Percentiles rank a stretch among this genome's conserved stretches.
phyloP scores from a whole-genome alignment of 2,113 vertebrate species.

The Campylorhamphus procurvoides region DNA sequence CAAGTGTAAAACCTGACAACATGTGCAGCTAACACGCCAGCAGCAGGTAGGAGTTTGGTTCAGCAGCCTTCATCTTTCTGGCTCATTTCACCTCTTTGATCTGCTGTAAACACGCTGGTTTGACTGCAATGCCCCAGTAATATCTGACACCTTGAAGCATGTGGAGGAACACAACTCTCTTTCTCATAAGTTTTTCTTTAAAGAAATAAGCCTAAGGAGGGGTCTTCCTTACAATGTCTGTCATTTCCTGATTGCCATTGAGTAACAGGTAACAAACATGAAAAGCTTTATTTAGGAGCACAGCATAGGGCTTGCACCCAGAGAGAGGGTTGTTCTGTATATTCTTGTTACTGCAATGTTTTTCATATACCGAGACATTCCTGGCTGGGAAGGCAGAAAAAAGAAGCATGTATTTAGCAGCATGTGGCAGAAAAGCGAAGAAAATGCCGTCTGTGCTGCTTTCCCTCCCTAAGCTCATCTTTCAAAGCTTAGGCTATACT shows the following conservation, averaged over 20 bases:
- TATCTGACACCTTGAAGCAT: background rate
- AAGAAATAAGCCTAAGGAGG: background rate
- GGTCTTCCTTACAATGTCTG: background rate
- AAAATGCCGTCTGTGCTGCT: background rate
- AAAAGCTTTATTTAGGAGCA: background rate
- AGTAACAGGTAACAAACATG: background rate
- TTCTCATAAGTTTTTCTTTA: background rate
- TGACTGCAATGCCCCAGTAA: background rate
- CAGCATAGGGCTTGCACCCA: background rate
- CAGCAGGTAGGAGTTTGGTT: background rate
- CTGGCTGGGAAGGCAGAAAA: background rate
- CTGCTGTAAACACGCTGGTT: background rate
- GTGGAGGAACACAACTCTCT: background rate
- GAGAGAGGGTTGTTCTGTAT: background rate
- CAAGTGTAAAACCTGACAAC: background rate
- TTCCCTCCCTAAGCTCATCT: background rate
- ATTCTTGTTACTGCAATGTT: background rate
- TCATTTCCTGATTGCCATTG: background rate
- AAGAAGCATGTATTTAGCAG: background rate
- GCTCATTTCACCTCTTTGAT: background rate
- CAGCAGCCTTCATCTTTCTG: background rate
- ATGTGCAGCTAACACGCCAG: fast-evolving
- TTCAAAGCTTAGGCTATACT: background rate
- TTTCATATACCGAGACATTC: background rate
- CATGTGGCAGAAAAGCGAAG: background rate